These are phyloP conservation scores for Microplitis manilae DNA, from an alignment of 2,888 invertebrate species.

Conservation along the genomic window DNA sequence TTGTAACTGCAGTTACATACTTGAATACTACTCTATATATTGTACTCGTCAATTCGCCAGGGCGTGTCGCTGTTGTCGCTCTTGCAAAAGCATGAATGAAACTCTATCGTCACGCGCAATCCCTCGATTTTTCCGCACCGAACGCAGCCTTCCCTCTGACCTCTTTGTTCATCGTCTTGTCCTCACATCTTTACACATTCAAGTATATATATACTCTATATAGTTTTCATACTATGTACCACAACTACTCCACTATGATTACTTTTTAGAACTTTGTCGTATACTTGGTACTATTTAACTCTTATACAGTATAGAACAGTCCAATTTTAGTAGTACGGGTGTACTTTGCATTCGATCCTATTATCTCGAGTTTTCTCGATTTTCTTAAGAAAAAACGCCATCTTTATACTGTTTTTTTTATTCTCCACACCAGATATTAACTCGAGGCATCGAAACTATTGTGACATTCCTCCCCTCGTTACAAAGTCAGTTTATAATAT, in stretches of 20 bases:
- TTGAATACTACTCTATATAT: constrained; percentile 4
- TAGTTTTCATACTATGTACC: not conserved
- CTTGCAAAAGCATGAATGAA: constrained; percentile 66
- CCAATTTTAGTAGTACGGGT: too few species aligned
- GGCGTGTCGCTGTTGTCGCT: constrained; percentile 55
- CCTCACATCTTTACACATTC: not conserved
- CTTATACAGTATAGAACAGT: too few species aligned
- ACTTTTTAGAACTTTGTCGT: not conserved
- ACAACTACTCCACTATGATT: not conserved
- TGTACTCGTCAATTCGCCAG: constrained; percentile 42
- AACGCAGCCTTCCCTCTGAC: constrained; percentile 10
- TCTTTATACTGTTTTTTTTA: too few species aligned
- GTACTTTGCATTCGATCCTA: too few species aligned
- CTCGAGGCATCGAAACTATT: too few species aligned
- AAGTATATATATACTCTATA: not conserved
- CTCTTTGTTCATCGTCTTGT: not conserved
- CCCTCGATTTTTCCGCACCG: constrained; percentile 42
- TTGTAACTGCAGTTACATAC: constrained; percentile 27
- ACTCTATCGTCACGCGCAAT: constrained; percentile 51
- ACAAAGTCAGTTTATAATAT: too few species aligned
- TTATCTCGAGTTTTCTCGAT: too few species aligned
- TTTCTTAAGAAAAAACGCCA: too few species aligned
- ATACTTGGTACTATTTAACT: not conserved
- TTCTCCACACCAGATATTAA: too few species aligned
- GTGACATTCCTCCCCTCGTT: too few species aligned